Conservation (phyloP, 2,888 invertebrate genomes). For the Sarcophaga caerulescens region DNA sequence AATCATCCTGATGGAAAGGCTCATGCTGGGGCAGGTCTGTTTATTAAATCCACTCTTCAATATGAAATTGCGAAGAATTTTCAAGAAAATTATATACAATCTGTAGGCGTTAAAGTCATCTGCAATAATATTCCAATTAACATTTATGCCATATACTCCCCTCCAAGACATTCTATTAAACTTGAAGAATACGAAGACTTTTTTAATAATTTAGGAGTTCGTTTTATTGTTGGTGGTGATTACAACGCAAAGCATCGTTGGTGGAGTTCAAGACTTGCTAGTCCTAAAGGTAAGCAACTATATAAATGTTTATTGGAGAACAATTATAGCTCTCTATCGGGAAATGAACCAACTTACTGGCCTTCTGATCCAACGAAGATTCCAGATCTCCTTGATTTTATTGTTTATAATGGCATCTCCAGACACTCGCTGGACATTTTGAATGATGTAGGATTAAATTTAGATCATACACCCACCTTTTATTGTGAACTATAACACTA, state of each 20-base stretch:
- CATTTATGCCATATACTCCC: neutral
- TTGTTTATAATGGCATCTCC: neutral
- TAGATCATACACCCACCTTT: slow-evolving; percentile 12
- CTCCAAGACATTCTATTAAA: neutral
- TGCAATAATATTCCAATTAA: neutral
- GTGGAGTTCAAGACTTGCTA: neutral
- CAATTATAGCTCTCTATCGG: neutral
- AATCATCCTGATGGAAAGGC: neutral
- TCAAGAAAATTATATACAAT: neutral
- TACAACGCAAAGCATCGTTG: too few species aligned
- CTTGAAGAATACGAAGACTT: neutral
- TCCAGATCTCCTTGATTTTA: too few species aligned
- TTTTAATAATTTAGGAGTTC: neutral
- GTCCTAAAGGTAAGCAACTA: neutral
- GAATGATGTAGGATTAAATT: slow-evolving; percentile 10
- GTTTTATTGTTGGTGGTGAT: too few species aligned
- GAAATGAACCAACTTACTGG: slow-evolving; percentile 1
- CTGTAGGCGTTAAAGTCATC: slow-evolving; percentile 5
- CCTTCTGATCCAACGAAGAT: neutral
- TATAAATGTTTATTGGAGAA: too few species aligned
- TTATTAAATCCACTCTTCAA: slow-evolving; percentile 13
- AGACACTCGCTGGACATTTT: slow-evolving; percentile 18
- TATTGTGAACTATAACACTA: slow-evolving; percentile 21
- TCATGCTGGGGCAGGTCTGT: neutral
- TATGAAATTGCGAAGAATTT: slow-evolving; percentile 4